Evolutionary conservation across 2,113 vertebrate genomes (phyloP), one percentile per base, ranked within the genome.

Genomic region (Takifugu flavidus): DNA sequence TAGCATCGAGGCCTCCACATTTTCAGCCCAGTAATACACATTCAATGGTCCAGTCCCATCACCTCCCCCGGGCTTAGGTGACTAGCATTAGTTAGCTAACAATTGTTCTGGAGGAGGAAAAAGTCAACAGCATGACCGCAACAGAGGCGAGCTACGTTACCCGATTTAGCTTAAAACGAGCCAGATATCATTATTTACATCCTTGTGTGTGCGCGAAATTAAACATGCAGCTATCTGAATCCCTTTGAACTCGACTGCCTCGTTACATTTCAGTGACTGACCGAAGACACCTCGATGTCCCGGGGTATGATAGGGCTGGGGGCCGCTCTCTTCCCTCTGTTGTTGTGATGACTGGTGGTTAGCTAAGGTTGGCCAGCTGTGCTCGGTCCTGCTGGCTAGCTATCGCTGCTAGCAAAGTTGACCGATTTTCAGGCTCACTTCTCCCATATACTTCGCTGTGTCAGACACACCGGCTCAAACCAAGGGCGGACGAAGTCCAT

Each of bases 1-100:
- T 86, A 87, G 77, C 87, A 72, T 63, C 58, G 65, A 89, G 91
- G 91, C 91, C 91, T 90, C 69, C 70, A 43, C 56, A 77, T 64
- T 69, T 78, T 29, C 64, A 34, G 4, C 51, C 26, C 51, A 53
- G 47, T 49, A 53, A 11, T 39, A 39, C 34, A 39, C 34, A 39
- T 39, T 39, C 34, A 39, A 3, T 77, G 79, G 74, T 71, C 72
- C 72, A 66, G 54, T 82, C 75, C 75, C 68, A 70, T 70, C 63
- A 65, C 70, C 68, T 78, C 77, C 65, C 57, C 76, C 73, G 64
- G 65, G 31, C 47, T 66, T 20, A 65, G 29, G 43, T 53, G 61
- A 62, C 56, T 63, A 77, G 60, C 74, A 64, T 44, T 51, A 51
- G 59, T 73, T 59, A 62, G 72, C 75, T 82, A 58, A 44, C 31